A percentile compares a stretch with the other conserved stretches of the same genome.
These are phyloP conservation scores for Myopa testacea DNA, from an alignment of 2,888 invertebrate genomes.

Conservation along the genomic window DNA sequence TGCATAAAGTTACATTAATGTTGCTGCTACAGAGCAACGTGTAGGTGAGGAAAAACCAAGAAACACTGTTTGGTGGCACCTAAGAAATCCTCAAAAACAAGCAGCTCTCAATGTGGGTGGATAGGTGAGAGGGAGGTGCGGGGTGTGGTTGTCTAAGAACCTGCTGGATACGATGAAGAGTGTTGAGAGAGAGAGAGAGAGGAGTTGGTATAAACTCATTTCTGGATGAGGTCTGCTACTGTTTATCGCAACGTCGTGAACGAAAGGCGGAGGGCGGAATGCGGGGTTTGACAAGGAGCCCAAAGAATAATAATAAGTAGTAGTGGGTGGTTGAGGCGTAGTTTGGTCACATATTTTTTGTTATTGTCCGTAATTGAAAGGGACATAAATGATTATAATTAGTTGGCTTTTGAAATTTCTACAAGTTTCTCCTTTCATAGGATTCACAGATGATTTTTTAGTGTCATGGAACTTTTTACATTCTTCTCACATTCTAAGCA, in stretches of 20 bases:
- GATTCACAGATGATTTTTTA: too few species aligned
- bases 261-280: neutral
- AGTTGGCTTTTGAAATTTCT: neutral
- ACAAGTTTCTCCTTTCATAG: too few species aligned
- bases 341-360: too few species aligned
- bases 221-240: neutral
- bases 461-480: too few species aligned
- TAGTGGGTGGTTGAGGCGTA: too few species aligned
- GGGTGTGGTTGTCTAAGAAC: neutral
- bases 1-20: conserved; percentile 30
- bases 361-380: neutral
- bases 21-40: conserved; percentile 53
- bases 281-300: neutral
- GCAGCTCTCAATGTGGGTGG: neutral
- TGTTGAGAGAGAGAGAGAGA: too few species aligned
- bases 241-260: neutral
- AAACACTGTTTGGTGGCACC: conserved; percentile 5
- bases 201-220: neutral
- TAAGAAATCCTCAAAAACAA: conserved; percentile 4
- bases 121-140: neutral
- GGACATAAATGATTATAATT: neutral
- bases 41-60: conserved; percentile 50
- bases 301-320: neutral
- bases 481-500: too few species aligned
- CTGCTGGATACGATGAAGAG: neutral